phyloP scores from a whole-genome alignment of 2,797 vertebrate genomes.

The Takifugu rubripes region DNA sequence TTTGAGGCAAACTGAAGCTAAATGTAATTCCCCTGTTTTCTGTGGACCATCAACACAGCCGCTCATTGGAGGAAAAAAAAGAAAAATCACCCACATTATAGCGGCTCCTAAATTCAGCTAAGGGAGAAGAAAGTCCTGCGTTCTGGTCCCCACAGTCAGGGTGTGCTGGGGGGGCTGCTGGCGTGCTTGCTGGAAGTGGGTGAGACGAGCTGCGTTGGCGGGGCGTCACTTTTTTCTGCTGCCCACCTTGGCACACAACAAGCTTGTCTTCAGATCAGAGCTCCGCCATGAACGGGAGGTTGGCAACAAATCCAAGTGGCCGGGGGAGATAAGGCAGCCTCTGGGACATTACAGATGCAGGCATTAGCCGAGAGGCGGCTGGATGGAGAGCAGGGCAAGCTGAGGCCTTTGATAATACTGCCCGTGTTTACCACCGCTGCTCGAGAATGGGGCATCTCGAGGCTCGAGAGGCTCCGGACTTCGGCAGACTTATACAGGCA shows the following conservation, averaged over 20 bases:
- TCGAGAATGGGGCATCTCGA: conserved; percentile 57
- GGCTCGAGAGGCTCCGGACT: conserved; percentile 42
- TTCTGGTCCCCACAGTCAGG: conserved; percentile 44
- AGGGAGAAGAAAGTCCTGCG: conserved; percentile 27
- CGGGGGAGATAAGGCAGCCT: conserved; percentile 73
- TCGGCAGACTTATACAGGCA: conserved; percentile 20
- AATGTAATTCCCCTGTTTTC: not conserved
- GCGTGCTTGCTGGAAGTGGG: conserved; percentile 36
- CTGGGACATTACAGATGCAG: conserved; percentile 73
- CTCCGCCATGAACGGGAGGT: conserved; percentile 68
- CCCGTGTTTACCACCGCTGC: conserved; percentile 58
- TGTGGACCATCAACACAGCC: not conserved
- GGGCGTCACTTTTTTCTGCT: conserved; percentile 65
- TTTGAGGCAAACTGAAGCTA: not conserved
- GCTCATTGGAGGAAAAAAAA: not conserved
- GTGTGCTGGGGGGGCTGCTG: conserved; percentile 31
- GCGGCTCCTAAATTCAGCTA: conserved; percentile 20
- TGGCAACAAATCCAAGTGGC: conserved; percentile 73
- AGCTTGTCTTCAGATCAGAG: conserved; percentile 78
- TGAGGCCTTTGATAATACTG: conserved; percentile 73
- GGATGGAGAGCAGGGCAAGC: conserved; percentile 64
- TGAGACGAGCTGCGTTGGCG: conserved; percentile 49
- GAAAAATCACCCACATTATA: not conserved
- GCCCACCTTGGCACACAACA: conserved; percentile 71
- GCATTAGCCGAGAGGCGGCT: conserved; percentile 64